phyloP scores from a whole-genome alignment of 92 coral and sea anemone genomes.

The Porites cylindrica region DNA sequence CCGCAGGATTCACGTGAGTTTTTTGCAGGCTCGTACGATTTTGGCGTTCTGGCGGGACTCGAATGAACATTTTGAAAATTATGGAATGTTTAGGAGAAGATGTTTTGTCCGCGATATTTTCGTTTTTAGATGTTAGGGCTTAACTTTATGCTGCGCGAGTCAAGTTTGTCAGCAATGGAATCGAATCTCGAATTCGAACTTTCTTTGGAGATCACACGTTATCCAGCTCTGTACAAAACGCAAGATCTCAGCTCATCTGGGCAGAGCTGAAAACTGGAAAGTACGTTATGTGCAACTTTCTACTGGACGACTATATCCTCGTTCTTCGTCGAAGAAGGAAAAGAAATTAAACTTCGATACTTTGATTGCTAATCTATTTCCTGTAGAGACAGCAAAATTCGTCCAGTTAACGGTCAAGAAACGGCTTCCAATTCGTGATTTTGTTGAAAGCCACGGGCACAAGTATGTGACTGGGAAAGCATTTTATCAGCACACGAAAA shows the following conservation, averaged over 20 bases:
- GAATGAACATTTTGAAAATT: not conserved
- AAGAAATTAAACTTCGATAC: conserved; percentile 49
- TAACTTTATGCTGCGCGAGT: conserved; percentile 56
- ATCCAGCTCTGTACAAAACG: conserved; percentile 54
- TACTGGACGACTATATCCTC: conserved; percentile 65
- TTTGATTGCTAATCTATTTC: conserved; percentile 46
- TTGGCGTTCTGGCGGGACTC: conserved; percentile 15
- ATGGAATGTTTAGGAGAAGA: conserved; percentile 67
- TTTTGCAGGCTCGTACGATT: conserved; percentile 50
- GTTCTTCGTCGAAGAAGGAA: conserved; percentile 42
- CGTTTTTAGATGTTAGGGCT: conserved; percentile 63
- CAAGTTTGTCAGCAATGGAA: conserved; percentile 74
- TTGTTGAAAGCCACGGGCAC: conserved; percentile 58
- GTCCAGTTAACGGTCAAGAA: conserved; percentile 44
- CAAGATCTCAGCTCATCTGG: conserved; percentile 67
- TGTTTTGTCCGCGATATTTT: conserved; percentile 73
- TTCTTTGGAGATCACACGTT: conserved; percentile 74
- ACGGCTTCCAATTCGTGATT: conserved; percentile 64
- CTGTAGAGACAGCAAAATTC: conserved; percentile 41
- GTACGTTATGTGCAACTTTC: conserved; percentile 64
- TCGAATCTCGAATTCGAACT: conserved; percentile 55
- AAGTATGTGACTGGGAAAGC: conserved; percentile 64
- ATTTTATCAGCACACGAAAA: conserved; percentile 78
- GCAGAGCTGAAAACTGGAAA: conserved; percentile 75
- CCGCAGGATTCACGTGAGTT: conserved; percentile 47